These are phyloP conservation scores for Sprattus sprattus DNA, from an alignment of 2,113 vertebrate species.

Conservation along the genomic window DNA sequence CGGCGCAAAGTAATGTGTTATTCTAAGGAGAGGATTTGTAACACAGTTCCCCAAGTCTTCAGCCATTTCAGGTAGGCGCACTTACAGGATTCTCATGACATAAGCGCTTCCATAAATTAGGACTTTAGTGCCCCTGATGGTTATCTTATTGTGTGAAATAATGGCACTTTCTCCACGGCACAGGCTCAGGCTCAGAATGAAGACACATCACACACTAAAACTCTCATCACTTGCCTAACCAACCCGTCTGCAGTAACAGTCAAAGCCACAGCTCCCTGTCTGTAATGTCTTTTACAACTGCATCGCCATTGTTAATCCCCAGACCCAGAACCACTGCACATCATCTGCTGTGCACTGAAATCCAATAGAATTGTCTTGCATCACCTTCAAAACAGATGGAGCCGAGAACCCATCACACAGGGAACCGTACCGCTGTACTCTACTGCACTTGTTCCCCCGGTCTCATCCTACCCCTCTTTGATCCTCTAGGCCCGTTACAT, in stretches of 20 bases:
- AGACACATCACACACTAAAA: neutral
- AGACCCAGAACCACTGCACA: neutral
- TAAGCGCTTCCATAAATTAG: neutral
- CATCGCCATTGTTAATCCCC: neutral
- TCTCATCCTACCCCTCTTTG: neutral
- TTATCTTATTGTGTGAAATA: constrained; percentile 12
- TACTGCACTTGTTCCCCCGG: neutral
- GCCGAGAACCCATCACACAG: neutral
- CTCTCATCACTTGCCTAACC: neutral
- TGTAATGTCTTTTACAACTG: neutral
- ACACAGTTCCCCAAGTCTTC: neutral
- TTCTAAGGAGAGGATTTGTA: neutral
- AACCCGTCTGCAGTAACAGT: neutral
- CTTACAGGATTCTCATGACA: neutral
- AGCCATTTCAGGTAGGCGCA: neutral
- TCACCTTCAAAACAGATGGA: neutral
- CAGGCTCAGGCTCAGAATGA: neutral
- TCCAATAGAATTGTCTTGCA: neutral
- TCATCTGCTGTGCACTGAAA: neutral
- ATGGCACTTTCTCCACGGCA: neutral
- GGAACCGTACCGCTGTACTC: neutral
- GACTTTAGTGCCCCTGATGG: neutral
- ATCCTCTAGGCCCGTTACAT: neutral
- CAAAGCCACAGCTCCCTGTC: neutral
- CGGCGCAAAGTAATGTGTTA: neutral